These are phyloP conservation scores for Calameuta idolon DNA, from an alignment of 2,888 invertebrate species.

Conservation along the genomic window DNA sequence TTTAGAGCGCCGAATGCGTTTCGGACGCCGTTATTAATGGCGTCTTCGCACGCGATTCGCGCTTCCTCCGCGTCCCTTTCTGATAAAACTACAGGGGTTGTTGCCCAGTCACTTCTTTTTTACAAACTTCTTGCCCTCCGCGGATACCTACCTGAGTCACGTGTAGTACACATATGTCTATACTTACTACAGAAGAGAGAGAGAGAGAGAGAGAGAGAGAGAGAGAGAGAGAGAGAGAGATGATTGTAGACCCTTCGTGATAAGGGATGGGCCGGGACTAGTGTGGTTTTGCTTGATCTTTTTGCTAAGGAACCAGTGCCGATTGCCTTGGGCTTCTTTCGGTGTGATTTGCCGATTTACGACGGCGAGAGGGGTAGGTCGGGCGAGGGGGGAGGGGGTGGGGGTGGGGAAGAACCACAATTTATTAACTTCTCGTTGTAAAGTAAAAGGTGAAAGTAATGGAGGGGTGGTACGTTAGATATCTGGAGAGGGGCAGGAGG, in stretches of 20 bases:
- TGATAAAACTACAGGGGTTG: background rate
- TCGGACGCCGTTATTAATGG: slow-evolving; percentile 12
- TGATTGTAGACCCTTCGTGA: background rate
- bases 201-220: no score
- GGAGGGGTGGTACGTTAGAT: no score
- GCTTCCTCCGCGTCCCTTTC: background rate
- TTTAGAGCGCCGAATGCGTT: slow-evolving; percentile 8
- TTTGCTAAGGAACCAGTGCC: background rate
- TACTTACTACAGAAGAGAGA: background rate
- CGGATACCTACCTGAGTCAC: background rate
- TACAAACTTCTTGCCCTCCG: background rate
- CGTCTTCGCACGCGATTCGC: slow-evolving; percentile 11
- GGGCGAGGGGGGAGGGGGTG: no score
- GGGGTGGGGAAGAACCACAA: background rate
- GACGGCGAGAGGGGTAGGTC: fast-evolving
- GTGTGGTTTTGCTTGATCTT: background rate
- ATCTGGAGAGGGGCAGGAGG: background rate
- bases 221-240: background rate
- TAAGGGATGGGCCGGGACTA: background rate
- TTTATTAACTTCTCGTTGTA: background rate
- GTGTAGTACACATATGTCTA: background rate
- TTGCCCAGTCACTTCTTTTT: background rate
- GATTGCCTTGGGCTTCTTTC: background rate
- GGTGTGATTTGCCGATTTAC: background rate
- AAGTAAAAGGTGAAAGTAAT: no score